Evolutionary conservation across 2,113 vertebrate genomes (phyloP), one percentile per base, ranked within the genome.

Genomic region (Brachyhypopomus occidentalis): DNA sequence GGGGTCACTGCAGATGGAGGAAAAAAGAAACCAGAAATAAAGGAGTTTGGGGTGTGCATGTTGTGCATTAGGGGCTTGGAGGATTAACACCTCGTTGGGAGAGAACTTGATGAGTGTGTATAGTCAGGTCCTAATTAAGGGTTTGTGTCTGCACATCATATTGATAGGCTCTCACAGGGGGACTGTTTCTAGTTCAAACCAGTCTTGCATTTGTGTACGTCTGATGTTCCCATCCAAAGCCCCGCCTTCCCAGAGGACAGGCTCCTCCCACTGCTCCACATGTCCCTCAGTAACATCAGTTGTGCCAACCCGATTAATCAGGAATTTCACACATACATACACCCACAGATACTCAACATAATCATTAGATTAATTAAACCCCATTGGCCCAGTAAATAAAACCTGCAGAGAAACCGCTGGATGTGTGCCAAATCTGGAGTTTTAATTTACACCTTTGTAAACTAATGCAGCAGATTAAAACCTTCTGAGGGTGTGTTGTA

Each of bases 21-120:
- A 59, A 59, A 95, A 27, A 71, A 73, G 62, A 85, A 86, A 52
- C 2, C 30, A 91, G 90, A 70, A 92, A 92, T 20, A 38, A 27
- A 1, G 20, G 30, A 5, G 60, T 45, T 63, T 48, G 52, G 70
- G 48, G 69, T 63, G 56, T 72, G 56, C 45, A 8, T 48, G 7
- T 45, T 25, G 27, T 22, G 56, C 48, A 36, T 70, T 70, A 70
- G 34, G 36, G 34, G 36, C 20, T 41, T 60, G 66, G 6, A 70
- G 34, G 20, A 56, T 41, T 17, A 58, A 23, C 67, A 19, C 41
- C 67, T 59, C 55, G 20, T 25, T 6, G n/a, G 34, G 20, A 70
- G 66, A 70, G 20, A 70, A 38, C 36, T 22, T 70, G 66, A 70
- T 70, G 66, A 78, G 45, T 78, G 48, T 78, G 76, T 63, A 52